These are phyloP conservation scores for Tapera naevia DNA, from an alignment of 2,797 vertebrate genomes.

Conservation along the genomic window DNA sequence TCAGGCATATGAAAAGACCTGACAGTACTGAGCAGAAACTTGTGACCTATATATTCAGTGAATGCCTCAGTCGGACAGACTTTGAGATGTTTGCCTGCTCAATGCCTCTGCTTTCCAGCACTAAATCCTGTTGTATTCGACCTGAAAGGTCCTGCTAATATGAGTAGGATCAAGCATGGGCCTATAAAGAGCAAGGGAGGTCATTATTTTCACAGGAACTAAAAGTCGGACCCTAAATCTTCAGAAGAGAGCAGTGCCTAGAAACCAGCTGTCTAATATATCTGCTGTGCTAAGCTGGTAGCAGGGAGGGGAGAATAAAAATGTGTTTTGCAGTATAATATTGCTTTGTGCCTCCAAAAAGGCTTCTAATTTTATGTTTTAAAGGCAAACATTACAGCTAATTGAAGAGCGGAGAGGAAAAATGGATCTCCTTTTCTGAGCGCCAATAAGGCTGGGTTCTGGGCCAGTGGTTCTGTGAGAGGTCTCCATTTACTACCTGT, in stretches of 20 bases:
- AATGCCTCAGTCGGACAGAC: not conserved
- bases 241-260: conserved; percentile 36
- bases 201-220: conserved; percentile 65
- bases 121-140: conserved; percentile 30
- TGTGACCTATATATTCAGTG: not conserved
- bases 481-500: conserved; percentile 70
- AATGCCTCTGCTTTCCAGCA: not conserved
- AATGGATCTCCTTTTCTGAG: conserved; percentile 64
- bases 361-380: conserved; percentile 64
- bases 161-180: conserved; percentile 45
- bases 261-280: conserved; percentile 60
- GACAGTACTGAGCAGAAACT: not conserved
- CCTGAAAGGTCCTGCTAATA: conserved; percentile 60
- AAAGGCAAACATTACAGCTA: conserved; percentile 70
- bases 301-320: conserved; percentile 52
- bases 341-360: conserved; percentile 64
- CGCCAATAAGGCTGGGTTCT: conserved; percentile 65
- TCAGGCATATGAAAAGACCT: rapidly evolving
- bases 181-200: conserved; percentile 52
- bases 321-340: conserved; percentile 63
- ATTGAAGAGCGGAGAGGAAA: conserved; percentile 65
- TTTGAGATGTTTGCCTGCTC: not conserved
- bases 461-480: conserved; percentile 70
- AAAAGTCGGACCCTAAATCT: conserved; percentile 45
- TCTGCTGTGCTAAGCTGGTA: conserved; percentile 45